A percentile compares a stretch with the other conserved stretches of the same genome.
phyloP scores from a whole-genome alignment of 2,797 vertebrate genomes.

The Lerista edwardsae region DNA sequence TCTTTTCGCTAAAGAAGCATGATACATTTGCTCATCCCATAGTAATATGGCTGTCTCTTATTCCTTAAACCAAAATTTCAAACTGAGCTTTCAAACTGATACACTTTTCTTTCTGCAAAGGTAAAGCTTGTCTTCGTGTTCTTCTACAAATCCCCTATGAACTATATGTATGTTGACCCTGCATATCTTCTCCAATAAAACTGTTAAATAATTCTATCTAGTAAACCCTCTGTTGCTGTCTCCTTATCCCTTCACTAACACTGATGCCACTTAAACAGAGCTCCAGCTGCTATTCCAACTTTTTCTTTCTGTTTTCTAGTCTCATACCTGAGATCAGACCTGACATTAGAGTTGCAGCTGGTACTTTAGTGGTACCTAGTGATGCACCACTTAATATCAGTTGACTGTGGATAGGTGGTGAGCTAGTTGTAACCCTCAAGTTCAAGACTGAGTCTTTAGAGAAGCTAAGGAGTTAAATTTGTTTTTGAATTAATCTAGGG shows the following conservation, averaged over 20 bases:
- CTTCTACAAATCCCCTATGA: not conserved
- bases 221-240: not conserved
- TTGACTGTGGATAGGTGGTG: too few species aligned
- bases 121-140: constrained; percentile 3
- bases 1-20: not conserved
- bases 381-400: too few species aligned
- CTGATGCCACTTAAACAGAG: not conserved
- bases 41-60: not conserved
- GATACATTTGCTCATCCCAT: not conserved
- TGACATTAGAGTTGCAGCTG: not conserved
- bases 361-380: too few species aligned
- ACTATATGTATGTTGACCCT: not conserved
- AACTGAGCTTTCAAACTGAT: not conserved
- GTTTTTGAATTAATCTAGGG: not conserved
- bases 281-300: not conserved
- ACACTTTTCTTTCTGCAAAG: not conserved
- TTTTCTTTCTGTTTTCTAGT: not conserved
- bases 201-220: not conserved
- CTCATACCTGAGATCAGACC: not conserved
- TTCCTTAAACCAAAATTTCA: not conserved
- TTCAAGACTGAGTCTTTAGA: not conserved
- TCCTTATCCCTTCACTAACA: not conserved
- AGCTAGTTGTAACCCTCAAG: too few species aligned
- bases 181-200: not conserved
- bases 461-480: not conserved